These are phyloP conservation scores for Leptodactylus fuscus DNA, from an alignment of 2,113 vertebrate species.

Conservation along the genomic window DNA sequence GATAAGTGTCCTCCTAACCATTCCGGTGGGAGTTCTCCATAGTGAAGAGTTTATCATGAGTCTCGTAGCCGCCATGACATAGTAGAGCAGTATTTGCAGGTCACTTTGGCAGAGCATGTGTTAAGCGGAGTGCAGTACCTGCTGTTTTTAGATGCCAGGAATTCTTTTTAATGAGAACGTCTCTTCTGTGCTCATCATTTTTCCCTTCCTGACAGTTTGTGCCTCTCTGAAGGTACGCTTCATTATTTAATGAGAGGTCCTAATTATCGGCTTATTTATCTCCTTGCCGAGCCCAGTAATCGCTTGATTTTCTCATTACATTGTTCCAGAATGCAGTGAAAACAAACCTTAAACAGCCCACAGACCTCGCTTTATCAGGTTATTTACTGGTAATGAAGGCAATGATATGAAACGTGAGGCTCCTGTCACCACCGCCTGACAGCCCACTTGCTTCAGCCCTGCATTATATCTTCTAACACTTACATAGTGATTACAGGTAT, in stretches of 20 bases:
- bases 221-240: conserved; percentile 57
- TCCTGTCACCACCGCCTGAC: not conserved
- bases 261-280: conserved; percentile 62
- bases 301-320: conserved; percentile 55
- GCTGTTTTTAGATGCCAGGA: not conserved
- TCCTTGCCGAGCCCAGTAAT: conserved; percentile 50
- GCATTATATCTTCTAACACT: not conserved
- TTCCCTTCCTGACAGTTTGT: conserved; percentile 26
- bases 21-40: not conserved
- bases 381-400: conserved; percentile 13
- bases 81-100: not conserved
- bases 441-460: not conserved
- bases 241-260: conserved; percentile 64
- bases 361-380: not conserved
- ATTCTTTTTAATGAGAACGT: conserved; percentile 38
- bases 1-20: too few species aligned
- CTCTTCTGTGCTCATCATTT: conserved; percentile 31
- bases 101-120: not conserved
- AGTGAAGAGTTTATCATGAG: not conserved
- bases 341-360: not conserved
- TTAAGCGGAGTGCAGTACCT: not conserved
- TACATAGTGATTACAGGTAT: not conserved
- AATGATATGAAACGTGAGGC: not conserved
- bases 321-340: not conserved
- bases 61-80: not conserved